phyloP scores from a whole-genome alignment of 2,797 vertebrate genomes.

The Xerus rutilus region DNA sequence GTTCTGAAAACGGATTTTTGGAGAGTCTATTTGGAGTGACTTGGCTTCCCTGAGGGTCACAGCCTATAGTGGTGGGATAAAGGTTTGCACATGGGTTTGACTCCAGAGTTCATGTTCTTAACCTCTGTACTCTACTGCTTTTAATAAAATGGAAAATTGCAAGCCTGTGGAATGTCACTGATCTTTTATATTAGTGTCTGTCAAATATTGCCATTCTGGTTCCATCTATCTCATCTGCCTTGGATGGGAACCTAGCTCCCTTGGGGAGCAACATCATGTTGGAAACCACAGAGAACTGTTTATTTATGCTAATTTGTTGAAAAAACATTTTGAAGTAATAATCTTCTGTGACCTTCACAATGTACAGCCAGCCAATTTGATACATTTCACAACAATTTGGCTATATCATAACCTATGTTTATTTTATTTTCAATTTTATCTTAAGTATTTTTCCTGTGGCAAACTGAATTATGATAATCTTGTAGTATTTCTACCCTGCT shows the following conservation, averaged over 20 bases:
- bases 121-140: constrained; percentile 36
- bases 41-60: not conserved
- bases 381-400: constrained; percentile 79
- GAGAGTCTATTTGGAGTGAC: not conserved
- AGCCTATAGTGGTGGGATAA: not conserved
- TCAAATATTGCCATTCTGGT: constrained; percentile 74
- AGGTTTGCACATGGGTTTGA: constrained; percentile 51
- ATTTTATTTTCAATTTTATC: constrained; percentile 87
- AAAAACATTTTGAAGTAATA: constrained; percentile 86
- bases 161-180: constrained; percentile 52
- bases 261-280: constrained; percentile 77
- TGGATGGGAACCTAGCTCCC: constrained; percentile 73
- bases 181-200: constrained; percentile 84
- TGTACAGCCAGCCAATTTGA: constrained; percentile 79
- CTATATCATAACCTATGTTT: constrained; percentile 82
- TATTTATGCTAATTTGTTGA: constrained; percentile 86
- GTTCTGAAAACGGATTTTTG: constrained; percentile 19
- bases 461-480: constrained; percentile 85
- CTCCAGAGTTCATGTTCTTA: not conserved
- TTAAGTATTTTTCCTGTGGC: constrained; percentile 78
- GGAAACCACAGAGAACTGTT: constrained; percentile 77
- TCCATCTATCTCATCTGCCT: constrained; percentile 73
- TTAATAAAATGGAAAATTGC: constrained; percentile 67
- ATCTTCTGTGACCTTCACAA: constrained; percentile 82
- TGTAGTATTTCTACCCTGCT: constrained; percentile 70